Conservation (phyloP, 1,140 invertebrate species). For the Lutraria rhynchaena region DNA sequence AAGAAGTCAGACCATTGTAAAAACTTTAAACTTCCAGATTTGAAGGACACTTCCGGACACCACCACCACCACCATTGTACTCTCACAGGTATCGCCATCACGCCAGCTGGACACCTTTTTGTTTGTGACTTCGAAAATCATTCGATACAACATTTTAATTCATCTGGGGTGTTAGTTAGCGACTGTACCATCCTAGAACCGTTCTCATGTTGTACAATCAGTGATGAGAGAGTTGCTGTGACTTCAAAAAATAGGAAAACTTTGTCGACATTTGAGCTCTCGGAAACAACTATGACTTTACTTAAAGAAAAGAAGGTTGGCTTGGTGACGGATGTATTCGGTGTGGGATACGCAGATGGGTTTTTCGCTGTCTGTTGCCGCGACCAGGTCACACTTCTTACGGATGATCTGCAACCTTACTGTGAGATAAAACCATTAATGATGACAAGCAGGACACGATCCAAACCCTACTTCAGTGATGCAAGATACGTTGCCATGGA, state of each 20-base stretch:
- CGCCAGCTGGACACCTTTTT: neutral
- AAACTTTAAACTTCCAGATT: neutral
- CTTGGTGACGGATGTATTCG: constrained; percentile 6
- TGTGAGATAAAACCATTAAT: neutral
- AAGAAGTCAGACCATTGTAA: neutral
- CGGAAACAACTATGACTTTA: neutral
- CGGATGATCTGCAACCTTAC: neutral
- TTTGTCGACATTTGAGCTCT: constrained; percentile 14
- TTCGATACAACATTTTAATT: neutral
- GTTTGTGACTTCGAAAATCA: constrained; percentile 26
- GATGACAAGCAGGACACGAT: constrained; percentile 2
- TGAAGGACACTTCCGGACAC: neutral
- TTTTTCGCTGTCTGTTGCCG: constrained; percentile 27
- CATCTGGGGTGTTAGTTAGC: neutral
- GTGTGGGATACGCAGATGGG: constrained; percentile 11
- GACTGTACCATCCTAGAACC: constrained; percentile 17
- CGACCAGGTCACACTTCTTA: neutral
- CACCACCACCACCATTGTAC: neutral
- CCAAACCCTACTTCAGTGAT: constrained; percentile 27
- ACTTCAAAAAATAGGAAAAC: constrained; percentile 16
- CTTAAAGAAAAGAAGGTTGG: neutral
- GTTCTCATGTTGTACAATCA: constrained; percentile 11
- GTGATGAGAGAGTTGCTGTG: constrained; percentile 22
- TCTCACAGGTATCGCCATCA: constrained; percentile 12
- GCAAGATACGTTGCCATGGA: constrained; percentile 16